Base-by-base conservation (phyloP, 1,140 invertebrate genomes). In the Mylabris phalerata region DNA sequence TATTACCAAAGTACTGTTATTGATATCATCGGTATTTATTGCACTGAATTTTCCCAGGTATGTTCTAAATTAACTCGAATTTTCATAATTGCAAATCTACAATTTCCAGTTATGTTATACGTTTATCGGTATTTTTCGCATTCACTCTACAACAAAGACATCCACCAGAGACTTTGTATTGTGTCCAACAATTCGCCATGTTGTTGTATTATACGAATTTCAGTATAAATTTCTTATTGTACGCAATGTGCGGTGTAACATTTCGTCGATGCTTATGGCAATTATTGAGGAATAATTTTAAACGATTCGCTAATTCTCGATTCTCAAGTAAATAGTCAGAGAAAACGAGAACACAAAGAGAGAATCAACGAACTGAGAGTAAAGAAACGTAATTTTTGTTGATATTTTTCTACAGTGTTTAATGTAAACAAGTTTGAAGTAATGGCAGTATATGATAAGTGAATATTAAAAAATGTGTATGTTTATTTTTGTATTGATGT, bases 211-310 rank as follows among this genome's bases (percentile, higher is more conserved):
- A 90, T 65, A 85, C 86, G 6, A 92, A 92, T 73, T 92, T 91
- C 67, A 87, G 86, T 47, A 87, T 92, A 47, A 92, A 92, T 77
- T 92, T 93, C 72, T 77, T 88, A n/a, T 77, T 93, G 11, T 93
- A 93, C 74, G 90, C 89, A 67, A 78, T 88, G 52, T 86, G 81
- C 61, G 90, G 90, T 3, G 83, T 88, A 68, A 90, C 90, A 75
- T 93, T 93, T 71, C 77, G 88, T 38, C 27, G 62, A 41, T 70
- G 68, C 52, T 52, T 71, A 9, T 62, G 55, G 51, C 57, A 67
- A 57, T 9, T 64, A 11, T 19, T 58, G 9, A 5, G 60, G 25
- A 62, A 58, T 41, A 54, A 38, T 11, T 49, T 54, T 5, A 59
- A 59, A 84, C 32, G 32, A 2, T 32, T 32, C 4, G 4, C 32